Evolutionary conservation across 1,140 invertebrate species (phyloP), one percentile per base, ranked within the genome.

Genomic region (Venustaconcha ellipsiformis): DNA sequence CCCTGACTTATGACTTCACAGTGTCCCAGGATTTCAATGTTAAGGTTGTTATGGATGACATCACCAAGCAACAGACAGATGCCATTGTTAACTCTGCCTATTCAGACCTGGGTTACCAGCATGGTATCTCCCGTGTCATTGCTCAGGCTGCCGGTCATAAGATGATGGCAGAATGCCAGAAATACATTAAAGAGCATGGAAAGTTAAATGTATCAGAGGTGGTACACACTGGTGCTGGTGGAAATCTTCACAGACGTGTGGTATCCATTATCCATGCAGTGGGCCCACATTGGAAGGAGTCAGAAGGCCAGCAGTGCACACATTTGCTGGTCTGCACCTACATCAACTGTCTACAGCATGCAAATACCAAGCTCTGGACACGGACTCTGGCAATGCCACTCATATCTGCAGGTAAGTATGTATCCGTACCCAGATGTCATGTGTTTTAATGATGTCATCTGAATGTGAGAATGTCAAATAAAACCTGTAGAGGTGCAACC

Each of bases 261-360:
- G 73, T 67, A 17, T 79, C 76, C 64, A 76, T 83, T 26, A 58
- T 83, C 12, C 82, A 83, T 67, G 74, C 78, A 17, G 72, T 72
- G 14, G 79, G 75, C 15, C 82, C 82, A 23, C 48, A 57, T 6
- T 83, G 82, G 82, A 17, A 70, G 18, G 82, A 83, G 64, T 26
- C 72, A 15, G 59, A 70, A 11, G 62, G 57, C 20, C 79, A 83
- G 11, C 37, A 69, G 15, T 72, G 70, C 14, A 64, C 77, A 14
- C 81, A 82, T 67, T 20, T 80, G 18, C 71, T 83, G 14, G 80
- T 78, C 8, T 81, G 79, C 37, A 81, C 82, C 6, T 83, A 78
- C 62, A 65, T 83, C 14, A 83, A 81, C 75, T 78, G 78, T 66
- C 74, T 83, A n/a, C 67, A 78, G 14, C 78, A 81, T 62, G 80